Base-by-base conservation (phyloP, 2,888 invertebrate genomes). In the Platerodrilus igneus region DNA sequence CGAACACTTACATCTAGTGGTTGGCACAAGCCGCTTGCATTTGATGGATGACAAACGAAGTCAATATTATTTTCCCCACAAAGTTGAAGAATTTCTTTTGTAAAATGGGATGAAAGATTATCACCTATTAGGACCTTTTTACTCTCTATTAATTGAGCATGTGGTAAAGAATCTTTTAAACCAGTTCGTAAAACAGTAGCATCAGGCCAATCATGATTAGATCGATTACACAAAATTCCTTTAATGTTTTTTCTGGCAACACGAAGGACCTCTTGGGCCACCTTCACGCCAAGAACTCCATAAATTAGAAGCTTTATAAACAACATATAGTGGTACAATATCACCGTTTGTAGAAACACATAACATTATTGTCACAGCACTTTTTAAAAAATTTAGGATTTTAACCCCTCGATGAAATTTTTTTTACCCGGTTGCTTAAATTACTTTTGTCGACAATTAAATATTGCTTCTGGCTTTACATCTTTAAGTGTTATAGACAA, bases 251-350 rank as follows among this genome's bases (percentile, higher is more conserved):
- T 30, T 30, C 10, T 30, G 18, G 31, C 31, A 30, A 9, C 11
- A 32, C 4, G 8, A 21, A 9, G 20, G 9, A 11, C 28, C 28
- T 15, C 10, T 28, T 9, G 32, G 32, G 9, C 62, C 63, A 13
- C 55, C 55, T 34, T 41, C 37, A 4, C 44, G 46, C 60, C 62
- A 61, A 2, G 50, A 43, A 10, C 35, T n/a, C n/a, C n/a, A n/a
- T n/a, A n/a, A n/a, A n/a, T n/a, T n/a, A n/a, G n/a, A n/a, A n/a
- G n/a, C n/a, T 39, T 60, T 63, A 35, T 59, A 58, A 13, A 48
- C 51, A 11, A 59, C 49, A 43, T 58, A 59, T 6, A 53, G 55
- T 16, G 57, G 55, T 4, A 59, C 46, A 5, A 58, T 31, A 22
- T 43, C 37, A 8, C 62, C 59, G 20, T 16, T 33, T 18, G 57